Evolutionary conservation across 2,888 invertebrate genomes (phyloP), one percentile per base, ranked within the genome.

Genomic region (Drosophila subquinaria): DNA sequence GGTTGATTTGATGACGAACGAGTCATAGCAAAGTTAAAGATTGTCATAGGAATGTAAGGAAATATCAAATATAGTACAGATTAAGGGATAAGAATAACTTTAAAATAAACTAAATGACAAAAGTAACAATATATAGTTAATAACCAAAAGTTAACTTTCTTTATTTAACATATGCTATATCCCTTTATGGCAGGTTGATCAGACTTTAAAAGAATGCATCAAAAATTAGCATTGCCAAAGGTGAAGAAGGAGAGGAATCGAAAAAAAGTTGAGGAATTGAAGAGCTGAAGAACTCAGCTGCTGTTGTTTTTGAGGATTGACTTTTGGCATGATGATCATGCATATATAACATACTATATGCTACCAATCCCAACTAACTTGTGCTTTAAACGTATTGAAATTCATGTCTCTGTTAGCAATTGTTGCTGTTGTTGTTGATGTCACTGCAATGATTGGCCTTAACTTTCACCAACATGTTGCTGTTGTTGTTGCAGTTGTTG

Each of bases 371-470:
- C 35, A 59, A 51, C 57, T 59, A 48, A 52, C 64, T 67, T 51
- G 53, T 36, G 17, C 38, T 56, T 47, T 67, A 65, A 79, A 71
- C 57, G 76, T 71, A 84, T 87, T 85, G 89, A 87, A 87, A 89
- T 85, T 81, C 89, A 89, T 81, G 89, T 89, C 89, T 85, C 79
- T 89, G 84, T 89, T 85, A 89, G 75, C 77, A 65, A 79, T 73
- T 73, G 68, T 50, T 43, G 48, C 15, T 45, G 48, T 48, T 45
- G 48, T 48, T 74, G 69, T 52, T 83, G 71, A 71, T 84, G 84
- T 81, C 69, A 68, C 66, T 64, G 79, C 80, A 80, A 71, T 88
- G 88, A 88, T 88, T 89, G 88, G 88, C 79, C 71, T 79, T 76
- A 89, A 89, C 88, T 85, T 88, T 86, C 86, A 87, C 89, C 89